Base-by-base conservation (phyloP, 2,888 invertebrate species). In the Microctonus aethiopoides region DNA sequence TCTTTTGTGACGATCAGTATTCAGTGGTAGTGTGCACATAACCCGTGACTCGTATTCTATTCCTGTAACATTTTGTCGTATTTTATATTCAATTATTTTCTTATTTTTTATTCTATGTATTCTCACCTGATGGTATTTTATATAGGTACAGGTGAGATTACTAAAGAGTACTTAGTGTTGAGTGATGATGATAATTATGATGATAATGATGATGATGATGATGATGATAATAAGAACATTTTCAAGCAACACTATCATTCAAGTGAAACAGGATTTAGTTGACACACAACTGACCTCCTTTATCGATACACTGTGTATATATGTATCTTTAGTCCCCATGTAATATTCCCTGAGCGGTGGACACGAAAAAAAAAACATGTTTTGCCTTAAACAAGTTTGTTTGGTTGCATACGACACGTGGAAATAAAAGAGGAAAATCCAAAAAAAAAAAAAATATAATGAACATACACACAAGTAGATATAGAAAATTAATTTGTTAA, bases 381-480 rank as follows among this genome's bases (percentile, higher is more conserved):
- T n/a, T 39, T n/a, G 39, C 39, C 39, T 39, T 39, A 39, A 39
- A 39, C 39, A n/a, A 39, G 39, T 39, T 39, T n/a, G 39, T 39
- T 39, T 39, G 39, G n/a, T n/a, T 39, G 39, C 39, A 39, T 6
- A 39, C 13, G 39, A 39, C 39, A 39, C 39, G 39, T n/a, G 39
- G 39, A 39, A 39, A 39, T 39, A 13, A 13, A n/a, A 39, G 13
- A 39, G 36, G 11, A 16, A 5, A 24, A 36, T 20, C 22, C n/a
- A n/a, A n/a, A 20, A 41, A 62, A 63, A 62, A 63, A 62, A 69
- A 65, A 64, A 56, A 46, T 20, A 64, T n/a, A n/a, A n/a, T n/a
- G n/a, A n/a, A 63, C 26, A 61, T 61, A 39, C 20, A 16, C 34
- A 62, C 46, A 62, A 51, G 56, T 63, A 64, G 51, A 41, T 39